Evolutionary conservation across 2,113 vertebrate species (phyloP).

Genomic region (Daboia siamensis): DNA sequence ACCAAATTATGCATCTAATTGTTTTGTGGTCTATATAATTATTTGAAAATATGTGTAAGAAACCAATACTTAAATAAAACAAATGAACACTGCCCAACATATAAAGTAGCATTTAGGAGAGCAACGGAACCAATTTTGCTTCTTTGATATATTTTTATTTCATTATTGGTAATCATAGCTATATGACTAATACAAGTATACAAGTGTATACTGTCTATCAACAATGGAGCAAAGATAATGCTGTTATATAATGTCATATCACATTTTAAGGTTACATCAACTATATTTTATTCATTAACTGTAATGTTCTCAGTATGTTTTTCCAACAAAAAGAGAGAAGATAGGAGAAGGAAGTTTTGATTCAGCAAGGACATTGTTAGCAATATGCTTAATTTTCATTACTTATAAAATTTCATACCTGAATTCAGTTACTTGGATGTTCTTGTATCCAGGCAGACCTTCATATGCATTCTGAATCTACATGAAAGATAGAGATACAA

Average conservation of each 20-base stretch:
- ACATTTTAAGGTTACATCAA: neutral
- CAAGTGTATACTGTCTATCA: neutral
- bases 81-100: neutral
- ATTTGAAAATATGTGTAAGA: neutral
- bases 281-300: neutral
- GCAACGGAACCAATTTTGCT: neutral
- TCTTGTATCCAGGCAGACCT: slow-evolving; percentile 84
- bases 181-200: neutral
- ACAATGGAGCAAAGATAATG: neutral
- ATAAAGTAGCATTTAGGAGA: neutral
- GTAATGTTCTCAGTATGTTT: neutral
- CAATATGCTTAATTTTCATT: neutral
- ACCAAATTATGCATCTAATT: neutral
- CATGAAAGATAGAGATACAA: slow-evolving; percentile 34
- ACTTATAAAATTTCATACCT: slow-evolving; percentile 73
- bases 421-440: slow-evolving; percentile 78
- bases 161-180: neutral
- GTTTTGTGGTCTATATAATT: neutral
- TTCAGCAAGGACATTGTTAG: neutral
- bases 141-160: neutral
- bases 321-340: neutral
- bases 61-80: neutral
- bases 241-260: neutral
- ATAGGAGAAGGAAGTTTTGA: neutral
- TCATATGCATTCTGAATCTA: slow-evolving; percentile 83